These are phyloP conservation scores for Acronicta psi DNA, from an alignment of 2,888 invertebrate genomes.

Conservation along the genomic window DNA sequence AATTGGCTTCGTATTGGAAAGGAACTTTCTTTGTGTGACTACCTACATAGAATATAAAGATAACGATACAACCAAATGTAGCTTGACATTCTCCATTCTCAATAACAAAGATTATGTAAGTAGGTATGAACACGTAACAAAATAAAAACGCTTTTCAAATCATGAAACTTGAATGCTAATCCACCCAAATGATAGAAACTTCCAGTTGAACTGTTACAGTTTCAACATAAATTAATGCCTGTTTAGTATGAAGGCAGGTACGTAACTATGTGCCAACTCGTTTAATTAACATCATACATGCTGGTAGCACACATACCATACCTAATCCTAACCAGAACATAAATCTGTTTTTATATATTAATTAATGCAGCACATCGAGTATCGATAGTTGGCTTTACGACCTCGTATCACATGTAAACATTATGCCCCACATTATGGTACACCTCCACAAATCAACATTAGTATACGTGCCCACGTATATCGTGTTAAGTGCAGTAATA, in stretches of 20 bases:
- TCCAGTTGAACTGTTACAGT: constrained; percentile 35
- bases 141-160: constrained; percentile 32
- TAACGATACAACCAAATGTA: constrained; percentile 16
- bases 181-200: constrained; percentile 24
- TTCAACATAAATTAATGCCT: constrained; percentile 48
- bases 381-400: constrained; percentile 65
- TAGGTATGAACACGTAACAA: constrained; percentile 13
- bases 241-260: constrained; percentile 34
- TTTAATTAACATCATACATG: constrained; percentile 41
- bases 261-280: constrained; percentile 29
- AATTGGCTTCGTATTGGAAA: constrained; percentile 28
- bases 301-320: constrained; percentile 44
- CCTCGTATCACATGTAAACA: constrained; percentile 78
- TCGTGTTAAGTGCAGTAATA: constrained; percentile 75
- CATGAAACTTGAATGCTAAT: constrained; percentile 25
- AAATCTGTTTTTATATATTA: constrained; percentile 70
- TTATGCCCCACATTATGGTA: constrained; percentile 78
- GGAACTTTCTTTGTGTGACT: constrained; percentile 29
- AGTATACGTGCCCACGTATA: constrained; percentile 69
- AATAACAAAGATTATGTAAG: constrained; percentile 1
- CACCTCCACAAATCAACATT: constrained; percentile 74
- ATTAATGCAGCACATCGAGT: constrained; percentile 55
- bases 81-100: constrained; percentile 4
- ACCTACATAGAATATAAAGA: background rate
- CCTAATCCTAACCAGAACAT: constrained; percentile 51